Base-by-base conservation (phyloP, 2,797 vertebrate genomes). In the Nannoperca obscura region DNA sequence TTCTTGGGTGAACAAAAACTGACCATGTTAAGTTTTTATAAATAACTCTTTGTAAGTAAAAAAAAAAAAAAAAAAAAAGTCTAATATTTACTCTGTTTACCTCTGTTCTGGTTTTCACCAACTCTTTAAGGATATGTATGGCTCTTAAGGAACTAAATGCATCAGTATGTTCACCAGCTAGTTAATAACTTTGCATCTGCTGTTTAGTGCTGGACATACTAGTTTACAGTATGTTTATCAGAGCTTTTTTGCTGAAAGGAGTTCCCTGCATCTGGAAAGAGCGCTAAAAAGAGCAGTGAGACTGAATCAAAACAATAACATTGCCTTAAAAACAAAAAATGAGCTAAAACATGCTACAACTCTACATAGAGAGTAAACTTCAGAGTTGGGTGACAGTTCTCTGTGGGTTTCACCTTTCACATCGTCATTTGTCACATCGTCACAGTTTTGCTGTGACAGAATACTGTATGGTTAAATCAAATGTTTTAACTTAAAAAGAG, bases 1-100 rank as follows among this genome's bases (percentile, higher is more conserved):
- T 49, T 71, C 32, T 70, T 53, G 12, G 44, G 54, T 54, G 70
- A 82, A 71, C 40, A 60, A 78, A 83, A 72, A 38, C 5, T 77
- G 76, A 85, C 60, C 44, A 66, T 61, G 54, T 63, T 8, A 22
- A 27, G n/a, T 40, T 71, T 54, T 46, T 53, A 30, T 7, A 9
- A 30, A 59, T 34, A 12, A 2, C 13, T 12, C 24, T 54, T 53
- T 73, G 30, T 62, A 27, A 27, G 24, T 27, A 27, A 27, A 27
- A 27, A 27, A 27, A 27, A 27, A 27, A 27, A 27, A 27, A 27
- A 27, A 27, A 27, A 27, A 27, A 1, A 27, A 27, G 17, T 47
- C 40, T 4, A n/a, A 24, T 30, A 60, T 34, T 14, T 24, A 40
- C 32, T 58, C 13, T 20, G 34, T 36, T 59, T 11, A 46, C 30